phyloP scores from a whole-genome alignment of 2,888 invertebrate species.

The Thelaira solivaga region DNA sequence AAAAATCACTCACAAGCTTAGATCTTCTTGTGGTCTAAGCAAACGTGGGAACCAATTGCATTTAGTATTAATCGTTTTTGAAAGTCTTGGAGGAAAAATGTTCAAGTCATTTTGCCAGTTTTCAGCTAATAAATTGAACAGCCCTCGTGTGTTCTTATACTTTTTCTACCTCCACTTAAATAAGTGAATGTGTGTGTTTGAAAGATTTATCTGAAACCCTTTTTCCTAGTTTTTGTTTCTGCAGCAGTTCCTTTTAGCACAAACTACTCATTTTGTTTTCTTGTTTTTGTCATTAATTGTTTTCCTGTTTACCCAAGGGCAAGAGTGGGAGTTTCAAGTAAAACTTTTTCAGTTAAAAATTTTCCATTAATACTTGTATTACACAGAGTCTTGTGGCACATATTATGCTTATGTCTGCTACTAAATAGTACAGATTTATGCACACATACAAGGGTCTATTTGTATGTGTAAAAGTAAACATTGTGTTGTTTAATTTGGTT shows the following conservation, averaged over 20 bases:
- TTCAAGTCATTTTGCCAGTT: too few species aligned
- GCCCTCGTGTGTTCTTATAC: too few species aligned
- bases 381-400: background rate
- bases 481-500: background rate
- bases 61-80: too few species aligned
- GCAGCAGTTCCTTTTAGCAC: too few species aligned
- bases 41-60: too few species aligned
- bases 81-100: too few species aligned
- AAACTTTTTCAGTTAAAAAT: conserved; percentile 2
- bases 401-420: background rate
- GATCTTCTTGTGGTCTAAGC: too few species aligned
- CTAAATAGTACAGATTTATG: too few species aligned
- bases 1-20: too few species aligned
- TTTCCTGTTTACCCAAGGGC: conserved; percentile 11
- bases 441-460: background rate
- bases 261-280: background rate
- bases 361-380: background rate
- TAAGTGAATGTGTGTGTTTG: background rate
- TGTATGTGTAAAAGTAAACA: background rate
- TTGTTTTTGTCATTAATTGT: conserved; percentile 41
- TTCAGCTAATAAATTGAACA: too few species aligned
- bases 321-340: background rate
- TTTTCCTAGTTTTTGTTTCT: background rate
- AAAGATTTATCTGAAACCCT: background rate
- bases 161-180: too few species aligned